These are phyloP conservation scores for Eutolmus rufibarbis DNA, from an alignment of 2,888 invertebrate genomes.

Conservation along the genomic window DNA sequence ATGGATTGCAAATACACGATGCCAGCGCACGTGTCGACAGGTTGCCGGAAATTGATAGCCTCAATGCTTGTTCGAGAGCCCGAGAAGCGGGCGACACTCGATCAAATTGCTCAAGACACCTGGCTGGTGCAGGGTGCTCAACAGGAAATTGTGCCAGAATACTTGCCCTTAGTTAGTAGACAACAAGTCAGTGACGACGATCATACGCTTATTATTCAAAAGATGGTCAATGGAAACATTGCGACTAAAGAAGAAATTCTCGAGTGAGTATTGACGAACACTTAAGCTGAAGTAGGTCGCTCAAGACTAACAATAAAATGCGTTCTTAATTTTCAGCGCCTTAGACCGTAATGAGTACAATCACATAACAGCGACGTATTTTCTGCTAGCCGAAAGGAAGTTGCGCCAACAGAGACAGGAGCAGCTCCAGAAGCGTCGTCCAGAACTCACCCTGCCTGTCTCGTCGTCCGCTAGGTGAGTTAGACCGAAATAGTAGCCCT, in stretches of 20 bases:
- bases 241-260: slow-evolving; percentile 93
- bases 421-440: slow-evolving; percentile 62
- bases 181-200: slow-evolving; percentile 92
- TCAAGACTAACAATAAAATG: not conserved
- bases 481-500: not conserved
- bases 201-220: slow-evolving; percentile 88
- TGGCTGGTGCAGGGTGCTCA: slow-evolving; percentile 78
- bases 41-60: slow-evolving; percentile 89
- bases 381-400: slow-evolving; percentile 91
- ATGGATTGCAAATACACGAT: slow-evolving; percentile 99
- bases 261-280: slow-evolving; percentile 69
- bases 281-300: not conserved
- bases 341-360: slow-evolving; percentile 96
- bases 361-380: slow-evolving; percentile 98
- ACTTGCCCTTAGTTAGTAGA: slow-evolving; percentile 83
- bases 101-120: slow-evolving; percentile 84
- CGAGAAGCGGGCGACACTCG: slow-evolving; percentile 84
- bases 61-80: slow-evolving; percentile 95
- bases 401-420: slow-evolving; percentile 80
- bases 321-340: slow-evolving; percentile 67
- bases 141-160: slow-evolving; percentile 69
- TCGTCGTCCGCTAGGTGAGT: slow-evolving; percentile 53
- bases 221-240: slow-evolving; percentile 95
- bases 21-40: slow-evolving; percentile 84
- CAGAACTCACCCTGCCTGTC: slow-evolving; percentile 51